Base-by-base conservation (phyloP, 2,888 invertebrate species). In the Drosophila rellima region DNA sequence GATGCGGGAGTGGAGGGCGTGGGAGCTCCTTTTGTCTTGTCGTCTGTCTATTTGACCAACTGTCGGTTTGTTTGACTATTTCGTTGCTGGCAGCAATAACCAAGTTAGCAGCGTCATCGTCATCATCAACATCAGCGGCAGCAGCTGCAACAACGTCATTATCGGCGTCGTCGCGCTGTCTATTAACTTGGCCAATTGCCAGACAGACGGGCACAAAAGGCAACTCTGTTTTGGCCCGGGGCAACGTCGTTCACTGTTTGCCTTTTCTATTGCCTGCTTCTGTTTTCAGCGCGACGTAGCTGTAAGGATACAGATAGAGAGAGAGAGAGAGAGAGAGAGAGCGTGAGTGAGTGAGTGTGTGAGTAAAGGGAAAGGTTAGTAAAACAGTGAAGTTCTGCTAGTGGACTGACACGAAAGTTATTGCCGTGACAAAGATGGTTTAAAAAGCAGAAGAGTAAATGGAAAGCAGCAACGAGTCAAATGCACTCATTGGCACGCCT, bases 151-250 rank as follows among this genome's bases (percentile, higher is more conserved):
- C 73, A 76, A 79, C 82, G 74, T 85, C 82, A 87, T 88, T 79
- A 84, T 88, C 75, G 70, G 67, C 60, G 52, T 68, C 78, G 54
- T 55, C 18, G 48, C 54, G 50, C 56, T 54, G 47, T 86, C 78
- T 81, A 81, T 87, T 84, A 87, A 88, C 80, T 90, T 90, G 90
- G 88, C 89, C 88, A 89, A 88, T 89, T 89, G 89, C 88, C 88
- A 88, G 76, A 7, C 26, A 26, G 26, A 62, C 61, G 61, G 48
- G 52, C 72, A 71, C 75, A 83, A 83, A 82, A 79, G 68, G 73
- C 76, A 70, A 68, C 70, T 67, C 70, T 63, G 69, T 71, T 62
- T 63, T 67, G 60, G 71, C 60, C 60, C 52, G 45, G 66, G 74
- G 72, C 70, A 61, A 52, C 47, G 45, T 59, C 44, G 51, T 54